Percentiles rank a stretch among this genome's conserved stretches.
These are phyloP conservation scores for Nephrotoma appendiculata DNA, from an alignment of 2,888 invertebrate genomes.

Conservation along the genomic window DNA sequence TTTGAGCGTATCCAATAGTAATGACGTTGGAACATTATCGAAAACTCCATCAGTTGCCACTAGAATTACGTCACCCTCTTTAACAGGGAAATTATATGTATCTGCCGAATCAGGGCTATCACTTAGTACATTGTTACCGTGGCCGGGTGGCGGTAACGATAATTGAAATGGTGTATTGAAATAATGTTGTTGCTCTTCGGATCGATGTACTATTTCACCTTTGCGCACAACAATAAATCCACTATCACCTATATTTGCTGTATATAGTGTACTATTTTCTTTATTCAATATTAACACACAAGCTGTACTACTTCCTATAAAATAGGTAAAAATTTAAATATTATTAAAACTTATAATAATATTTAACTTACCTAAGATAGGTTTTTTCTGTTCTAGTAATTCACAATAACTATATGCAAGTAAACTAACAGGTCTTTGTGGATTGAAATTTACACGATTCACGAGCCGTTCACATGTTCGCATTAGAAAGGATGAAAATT, in stretches of 20 bases:
- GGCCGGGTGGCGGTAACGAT: constrained; percentile 83
- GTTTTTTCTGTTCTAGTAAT: constrained; percentile 79
- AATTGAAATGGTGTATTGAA: constrained; percentile 98
- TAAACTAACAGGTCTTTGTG: constrained; percentile 74
- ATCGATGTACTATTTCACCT: constrained; percentile 78
- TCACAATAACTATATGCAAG: constrained; percentile 86
- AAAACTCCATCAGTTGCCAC: constrained; percentile 97
- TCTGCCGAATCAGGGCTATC: constrained; percentile 91
- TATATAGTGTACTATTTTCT: constrained; percentile 77
- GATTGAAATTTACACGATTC: constrained; percentile 72
- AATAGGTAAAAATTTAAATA: constrained; percentile 9
- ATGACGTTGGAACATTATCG: constrained; percentile 89
- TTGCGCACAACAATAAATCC: constrained; percentile 87
- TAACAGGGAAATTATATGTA: constrained; percentile 68
- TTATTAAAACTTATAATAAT: background rate
- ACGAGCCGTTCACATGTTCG: constrained; percentile 86
- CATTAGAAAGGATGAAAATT: constrained; percentile 91
- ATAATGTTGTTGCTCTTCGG: constrained; percentile 95
- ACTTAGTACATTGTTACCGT: constrained; percentile 72
- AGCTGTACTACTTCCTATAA: constrained; percentile 88
- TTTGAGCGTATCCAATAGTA: constrained; percentile 73
- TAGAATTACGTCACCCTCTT: constrained; percentile 87
- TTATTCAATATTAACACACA: constrained; percentile 90
- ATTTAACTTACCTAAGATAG: constrained; percentile 59
- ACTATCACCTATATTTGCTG: constrained; percentile 98